A percentile compares a stretch with the other conserved stretches of the same genome.
These are phyloP conservation scores for Verasper variegatus DNA, from an alignment of 2,113 vertebrate genomes.

Conservation along the genomic window DNA sequence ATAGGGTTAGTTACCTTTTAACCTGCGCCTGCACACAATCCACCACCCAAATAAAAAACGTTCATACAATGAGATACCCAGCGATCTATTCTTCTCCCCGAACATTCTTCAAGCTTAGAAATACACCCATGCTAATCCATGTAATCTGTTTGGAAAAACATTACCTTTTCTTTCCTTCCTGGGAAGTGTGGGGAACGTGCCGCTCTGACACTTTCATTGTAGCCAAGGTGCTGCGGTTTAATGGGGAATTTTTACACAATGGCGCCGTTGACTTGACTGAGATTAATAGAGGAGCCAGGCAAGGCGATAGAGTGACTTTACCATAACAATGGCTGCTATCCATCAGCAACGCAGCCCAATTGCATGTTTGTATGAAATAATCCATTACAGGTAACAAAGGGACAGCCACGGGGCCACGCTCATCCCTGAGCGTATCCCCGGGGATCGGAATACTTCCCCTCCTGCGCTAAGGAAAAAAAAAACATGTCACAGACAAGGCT, in stretches of 20 bases:
- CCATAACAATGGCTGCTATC: constrained; percentile 76
- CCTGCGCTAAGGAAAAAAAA: constrained; percentile 35
- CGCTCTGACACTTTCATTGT: constrained; percentile 62
- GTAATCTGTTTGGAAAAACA: constrained; percentile 45
- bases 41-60: constrained; percentile 31
- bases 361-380: constrained; percentile 75
- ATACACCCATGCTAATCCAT: constrained; percentile 40
- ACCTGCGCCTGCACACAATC: constrained; percentile 32
- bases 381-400: constrained; percentile 71
- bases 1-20: constrained; percentile 50
- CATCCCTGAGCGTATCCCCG: constrained; percentile 34
- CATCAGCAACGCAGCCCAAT: constrained; percentile 64
- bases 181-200: constrained; percentile 33
- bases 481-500: constrained; percentile 47
- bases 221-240: constrained; percentile 56
- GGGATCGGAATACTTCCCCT: constrained; percentile 42
- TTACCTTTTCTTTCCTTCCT: constrained; percentile 22
- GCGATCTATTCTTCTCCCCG: constrained; percentile 17
- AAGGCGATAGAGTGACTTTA: constrained; percentile 64
- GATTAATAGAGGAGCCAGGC: constrained; percentile 63
- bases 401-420: constrained; percentile 19
- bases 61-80: constrained; percentile 29
- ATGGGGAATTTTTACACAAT: constrained; percentile 67
- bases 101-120: constrained; percentile 24
- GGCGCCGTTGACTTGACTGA: constrained; percentile 67